Evolutionary conservation across 2,888 invertebrate genomes (phyloP).

Genomic region (Agonum fuliginosum): DNA sequence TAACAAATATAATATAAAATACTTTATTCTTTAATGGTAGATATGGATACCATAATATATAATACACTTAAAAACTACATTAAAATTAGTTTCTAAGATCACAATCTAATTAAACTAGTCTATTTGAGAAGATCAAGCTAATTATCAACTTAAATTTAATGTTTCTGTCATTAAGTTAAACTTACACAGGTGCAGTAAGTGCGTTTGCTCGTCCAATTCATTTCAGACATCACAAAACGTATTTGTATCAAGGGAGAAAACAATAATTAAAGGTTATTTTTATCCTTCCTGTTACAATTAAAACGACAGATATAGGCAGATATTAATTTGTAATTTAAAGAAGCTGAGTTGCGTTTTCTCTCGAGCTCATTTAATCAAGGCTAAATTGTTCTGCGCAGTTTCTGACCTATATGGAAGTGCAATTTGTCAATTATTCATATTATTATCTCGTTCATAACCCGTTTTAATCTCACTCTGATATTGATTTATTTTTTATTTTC

Average conservation of each 20-base stretch:
- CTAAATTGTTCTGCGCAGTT: constrained; percentile 16
- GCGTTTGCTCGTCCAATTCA: no score
- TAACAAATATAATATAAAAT: no score
- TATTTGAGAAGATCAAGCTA: neutral
- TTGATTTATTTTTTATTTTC: constrained; percentile 11
- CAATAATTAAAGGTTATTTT: neutral
- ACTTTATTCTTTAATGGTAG: constrained; percentile 8
- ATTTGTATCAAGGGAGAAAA: neutral
- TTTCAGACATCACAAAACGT: no score
- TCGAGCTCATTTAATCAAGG: neutral
- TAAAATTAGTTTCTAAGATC: constrained; percentile 33
- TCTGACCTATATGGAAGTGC: constrained; percentile 31
- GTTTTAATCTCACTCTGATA: neutral
- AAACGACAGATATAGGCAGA: constrained; percentile 4
- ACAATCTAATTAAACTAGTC: constrained; percentile 16
- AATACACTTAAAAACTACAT: no score
- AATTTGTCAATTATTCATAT: constrained; percentile 40
- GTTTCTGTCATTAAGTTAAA: constrained; percentile 7
- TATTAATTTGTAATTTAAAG: constrained; percentile 36
- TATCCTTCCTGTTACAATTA: constrained; percentile 13
- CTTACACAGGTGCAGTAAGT: no score
- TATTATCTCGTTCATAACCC: constrained; percentile 21
- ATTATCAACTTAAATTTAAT: constrained; percentile 13
- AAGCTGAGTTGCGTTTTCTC: constrained; percentile 14
- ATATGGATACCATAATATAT: no score